These are phyloP conservation scores for Aulostomus chinensis DNA, from an alignment of 2,797 vertebrate genomes.

Conservation along the genomic window DNA sequence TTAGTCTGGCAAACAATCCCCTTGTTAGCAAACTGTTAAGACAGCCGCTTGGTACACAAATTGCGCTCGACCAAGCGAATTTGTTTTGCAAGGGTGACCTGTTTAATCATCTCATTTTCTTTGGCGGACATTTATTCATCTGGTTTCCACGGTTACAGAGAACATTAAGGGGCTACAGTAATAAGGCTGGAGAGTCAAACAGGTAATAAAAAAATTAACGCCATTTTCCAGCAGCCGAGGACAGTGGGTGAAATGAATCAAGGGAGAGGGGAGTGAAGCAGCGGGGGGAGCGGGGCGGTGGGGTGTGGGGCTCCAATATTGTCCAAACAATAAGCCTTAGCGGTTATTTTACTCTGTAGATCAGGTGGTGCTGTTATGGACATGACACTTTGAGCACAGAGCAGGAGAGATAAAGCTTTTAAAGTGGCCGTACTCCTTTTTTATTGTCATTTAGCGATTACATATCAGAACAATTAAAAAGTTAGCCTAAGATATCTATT, in stretches of 20 bases:
- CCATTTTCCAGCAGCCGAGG: conserved; percentile 93
- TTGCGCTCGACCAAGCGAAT: conserved; percentile 89
- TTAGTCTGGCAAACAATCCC: conserved; percentile 83
- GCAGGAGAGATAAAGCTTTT: conserved; percentile 77
- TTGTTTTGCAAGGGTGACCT: conserved; percentile 99
- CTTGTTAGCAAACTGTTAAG: conserved; percentile 89
- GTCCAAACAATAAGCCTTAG: conserved; percentile 84
- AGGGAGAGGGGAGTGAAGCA: conserved; percentile 79
- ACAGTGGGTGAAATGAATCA: conserved; percentile 89
- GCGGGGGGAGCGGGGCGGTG: conserved; percentile 62
- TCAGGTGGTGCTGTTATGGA: conserved; percentile 80
- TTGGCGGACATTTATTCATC: conserved; percentile 99
- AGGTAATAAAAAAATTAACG: conserved; percentile 99
- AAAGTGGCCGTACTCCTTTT: conserved; percentile 76
- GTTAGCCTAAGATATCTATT: conserved; percentile 77
- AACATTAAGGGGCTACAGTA: conserved; percentile 99
- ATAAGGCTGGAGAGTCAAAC: conserved; percentile 99
- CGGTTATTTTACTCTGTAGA: conserved; percentile 85
- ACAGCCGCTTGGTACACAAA: conserved; percentile 83
- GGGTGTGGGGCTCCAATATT: conserved; percentile 73
- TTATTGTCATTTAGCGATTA: conserved; percentile 81
- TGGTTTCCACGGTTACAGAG: conserved; percentile 99
- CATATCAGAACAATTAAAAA: conserved; percentile 84
- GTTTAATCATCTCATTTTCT: conserved; percentile 99
- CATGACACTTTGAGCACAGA: conserved; percentile 81